Conservation (phyloP, 2,797 vertebrate genomes). For the Sciaenops ocellatus region DNA sequence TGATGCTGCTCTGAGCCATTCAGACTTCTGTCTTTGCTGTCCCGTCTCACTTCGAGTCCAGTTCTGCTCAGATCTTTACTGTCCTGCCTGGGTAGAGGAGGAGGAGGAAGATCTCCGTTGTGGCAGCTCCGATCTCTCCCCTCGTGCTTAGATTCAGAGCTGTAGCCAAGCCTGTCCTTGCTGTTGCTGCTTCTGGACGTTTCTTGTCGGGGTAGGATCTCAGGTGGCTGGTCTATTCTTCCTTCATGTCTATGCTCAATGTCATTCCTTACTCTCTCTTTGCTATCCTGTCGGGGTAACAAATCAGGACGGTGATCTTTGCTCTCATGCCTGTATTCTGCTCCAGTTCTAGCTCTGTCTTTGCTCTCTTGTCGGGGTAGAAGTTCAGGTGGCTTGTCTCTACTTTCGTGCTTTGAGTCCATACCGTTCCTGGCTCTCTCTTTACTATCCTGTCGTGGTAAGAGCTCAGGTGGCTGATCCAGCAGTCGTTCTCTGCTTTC, state of each 20-base stretch:
- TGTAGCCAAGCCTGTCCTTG: slow-evolving; percentile 68
- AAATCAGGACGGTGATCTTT: slow-evolving; percentile 79
- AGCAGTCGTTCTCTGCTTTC: slow-evolving; percentile 79
- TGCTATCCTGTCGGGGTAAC: slow-evolving; percentile 77
- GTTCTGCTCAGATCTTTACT: slow-evolving; percentile 86
- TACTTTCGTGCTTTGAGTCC: slow-evolving; percentile 77
- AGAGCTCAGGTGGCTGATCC: slow-evolving; percentile 78
- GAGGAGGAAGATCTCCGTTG: slow-evolving; percentile 74
- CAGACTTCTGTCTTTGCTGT: slow-evolving; percentile 81
- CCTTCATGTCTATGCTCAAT: slow-evolving; percentile 79
- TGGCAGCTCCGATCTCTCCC: slow-evolving; percentile 72
- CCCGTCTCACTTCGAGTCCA: slow-evolving; percentile 77
- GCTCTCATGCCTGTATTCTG: slow-evolving; percentile 76
- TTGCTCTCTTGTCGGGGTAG: slow-evolving; percentile 78
- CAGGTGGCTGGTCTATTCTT: slow-evolving; percentile 81
- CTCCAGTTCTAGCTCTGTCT: slow-evolving; percentile 74
- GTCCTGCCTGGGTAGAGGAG: slow-evolving; percentile 76
- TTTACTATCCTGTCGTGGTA: slow-evolving; percentile 78
- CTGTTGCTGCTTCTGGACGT: slow-evolving; percentile 80
- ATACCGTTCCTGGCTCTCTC: slow-evolving; percentile 77
- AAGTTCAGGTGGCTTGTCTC: slow-evolving; percentile 76
- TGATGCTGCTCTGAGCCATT: slow-evolving; percentile 78
- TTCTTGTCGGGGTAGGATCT: slow-evolving; percentile 87
- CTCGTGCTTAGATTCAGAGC: slow-evolving; percentile 72
- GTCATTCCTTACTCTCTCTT: slow-evolving; percentile 84